These are phyloP conservation scores for Percopsis transmontana DNA, from an alignment of 2,113 vertebrate genomes.

Conservation along the genomic window DNA sequence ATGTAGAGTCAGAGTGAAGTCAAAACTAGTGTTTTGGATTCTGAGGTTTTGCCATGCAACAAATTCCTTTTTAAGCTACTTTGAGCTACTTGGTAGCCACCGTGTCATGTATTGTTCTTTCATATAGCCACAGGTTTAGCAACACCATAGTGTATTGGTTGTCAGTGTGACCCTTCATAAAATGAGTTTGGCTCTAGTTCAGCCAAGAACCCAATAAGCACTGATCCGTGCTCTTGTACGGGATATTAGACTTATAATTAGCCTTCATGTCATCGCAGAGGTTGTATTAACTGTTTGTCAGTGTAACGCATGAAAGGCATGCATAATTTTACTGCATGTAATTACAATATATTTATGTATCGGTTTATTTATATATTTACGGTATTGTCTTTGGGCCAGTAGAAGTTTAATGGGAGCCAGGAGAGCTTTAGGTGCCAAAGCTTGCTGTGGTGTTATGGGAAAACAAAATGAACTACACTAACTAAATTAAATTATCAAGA, in stretches of 20 bases:
- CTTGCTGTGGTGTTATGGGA: not conserved
- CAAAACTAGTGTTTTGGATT: too few relatives aligned
- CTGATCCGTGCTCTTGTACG: slow-evolving; percentile 30
- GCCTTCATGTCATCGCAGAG: not conserved
- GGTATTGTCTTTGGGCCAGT: not conserved
- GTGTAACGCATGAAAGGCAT: slow-evolving; percentile 17
- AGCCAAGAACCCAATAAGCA: slow-evolving; percentile 20
- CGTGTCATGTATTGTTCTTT: not conserved
- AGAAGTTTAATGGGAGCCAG: not conserved
- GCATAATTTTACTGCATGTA: slow-evolving; percentile 3
- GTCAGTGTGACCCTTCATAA: slow-evolving; percentile 10
- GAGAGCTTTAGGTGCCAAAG: not conserved
- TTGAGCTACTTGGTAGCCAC: too few relatives aligned
- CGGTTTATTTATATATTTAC: not conserved
- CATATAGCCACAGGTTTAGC: slow-evolving; percentile 7
- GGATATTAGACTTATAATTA: slow-evolving; percentile 34
- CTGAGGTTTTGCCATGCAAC: too few relatives aligned
- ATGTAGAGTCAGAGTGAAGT: too few relatives aligned
- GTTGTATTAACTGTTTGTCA: slow-evolving; percentile 2
- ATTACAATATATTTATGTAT: not conserved
- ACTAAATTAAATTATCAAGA: too few relatives aligned
- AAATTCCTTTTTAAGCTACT: too few relatives aligned
- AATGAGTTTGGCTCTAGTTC: slow-evolving; percentile 18
- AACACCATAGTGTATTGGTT: slow-evolving; percentile 1
- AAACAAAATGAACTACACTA: not conserved